phyloP scores from a whole-genome alignment of 2,113 vertebrate species.

The Thomomys bottae region DNA sequence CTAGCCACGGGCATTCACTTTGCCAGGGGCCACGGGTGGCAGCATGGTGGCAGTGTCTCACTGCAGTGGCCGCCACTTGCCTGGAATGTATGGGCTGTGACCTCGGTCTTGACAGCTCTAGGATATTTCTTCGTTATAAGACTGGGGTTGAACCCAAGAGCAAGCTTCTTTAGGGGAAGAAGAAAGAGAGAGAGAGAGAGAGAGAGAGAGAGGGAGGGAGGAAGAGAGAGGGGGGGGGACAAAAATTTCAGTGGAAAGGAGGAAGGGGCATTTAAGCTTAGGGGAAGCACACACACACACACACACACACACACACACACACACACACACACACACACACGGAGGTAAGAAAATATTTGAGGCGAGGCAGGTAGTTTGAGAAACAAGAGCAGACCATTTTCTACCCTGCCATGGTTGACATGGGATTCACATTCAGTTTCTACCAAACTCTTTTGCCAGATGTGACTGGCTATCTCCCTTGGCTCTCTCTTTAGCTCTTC shows the following conservation, averaged over 20 bases:
- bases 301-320: not conserved
- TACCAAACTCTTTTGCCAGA: constrained; percentile 88
- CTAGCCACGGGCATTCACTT: constrained; percentile 45
- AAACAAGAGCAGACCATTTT: constrained; percentile 81
- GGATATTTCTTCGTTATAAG: constrained; percentile 79
- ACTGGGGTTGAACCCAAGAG: constrained; percentile 53
- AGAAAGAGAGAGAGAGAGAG: constrained; percentile 8
- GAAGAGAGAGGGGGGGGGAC: not conserved
- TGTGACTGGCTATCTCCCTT: constrained; percentile 87
- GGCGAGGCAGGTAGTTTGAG: constrained; percentile 64
- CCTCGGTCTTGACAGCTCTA: constrained; percentile 72
- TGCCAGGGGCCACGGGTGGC: accelerated
- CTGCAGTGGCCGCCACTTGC: constrained; percentile 21
- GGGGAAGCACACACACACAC: not conserved
- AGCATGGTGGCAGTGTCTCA: not conserved
- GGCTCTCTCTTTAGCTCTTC: constrained; percentile 80
- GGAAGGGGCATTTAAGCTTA: not conserved
- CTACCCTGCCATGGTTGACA: constrained; percentile 89
- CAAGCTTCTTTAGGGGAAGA: constrained; percentile 52
- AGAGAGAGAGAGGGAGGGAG: constrained; percentile 23
- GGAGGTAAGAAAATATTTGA: not conserved
- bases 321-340: not conserved
- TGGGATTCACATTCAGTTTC: constrained; percentile 92
- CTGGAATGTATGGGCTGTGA: constrained; percentile 67
- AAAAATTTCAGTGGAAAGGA: constrained; percentile 23